A percentile compares a stretch with the other conserved stretches of the same genome.
Evolutionary conservation across 2,888 invertebrate genomes (phyloP).

Genomic region (Zhengitettix transpicula): DNA sequence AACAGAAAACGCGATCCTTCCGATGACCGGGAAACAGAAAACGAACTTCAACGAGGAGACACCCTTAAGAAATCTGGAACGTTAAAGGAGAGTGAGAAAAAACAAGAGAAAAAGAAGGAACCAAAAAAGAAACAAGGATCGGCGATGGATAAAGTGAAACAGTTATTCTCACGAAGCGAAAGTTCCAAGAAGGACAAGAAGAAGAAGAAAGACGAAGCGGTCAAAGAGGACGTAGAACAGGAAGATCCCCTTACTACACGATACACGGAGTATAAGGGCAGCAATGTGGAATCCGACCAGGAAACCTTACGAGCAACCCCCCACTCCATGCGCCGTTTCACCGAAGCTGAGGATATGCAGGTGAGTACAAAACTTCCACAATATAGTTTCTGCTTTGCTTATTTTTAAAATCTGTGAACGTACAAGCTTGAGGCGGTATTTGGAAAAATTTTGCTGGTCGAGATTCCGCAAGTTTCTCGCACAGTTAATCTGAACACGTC

Average conservation of each 20-base stretch:
- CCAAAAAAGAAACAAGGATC: constrained; percentile 43
- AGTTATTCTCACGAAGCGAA: constrained; percentile 54
- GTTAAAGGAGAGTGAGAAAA: constrained; percentile 33
- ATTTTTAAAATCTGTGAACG: no score
- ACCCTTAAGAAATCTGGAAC: constrained; percentile 24
- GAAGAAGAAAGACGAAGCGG: constrained; percentile 17
- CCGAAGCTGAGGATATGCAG: neutral
- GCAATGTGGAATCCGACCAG: constrained; percentile 24
- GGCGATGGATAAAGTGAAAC: constrained; percentile 58
- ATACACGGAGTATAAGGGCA: constrained; percentile 42
- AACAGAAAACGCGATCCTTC: neutral
- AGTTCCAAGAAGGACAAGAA: constrained; percentile 50
- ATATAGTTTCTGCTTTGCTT: no score
- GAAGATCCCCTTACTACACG: constrained; percentile 31
- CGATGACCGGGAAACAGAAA: constrained; percentile 14
- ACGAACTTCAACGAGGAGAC: constrained; percentile 19
- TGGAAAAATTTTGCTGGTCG: no score
- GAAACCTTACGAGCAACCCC: neutral
- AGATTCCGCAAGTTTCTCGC: no score
- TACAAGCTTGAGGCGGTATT: no score
- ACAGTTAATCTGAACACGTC: no score
- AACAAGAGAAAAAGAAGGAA: constrained; percentile 34
- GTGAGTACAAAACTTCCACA: neutral
- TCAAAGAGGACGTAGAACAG: constrained; percentile 29
- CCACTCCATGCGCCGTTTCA: neutral